Conservation (phyloP, 2,888 invertebrate genomes). For the Entomobrya proxima region DNA sequence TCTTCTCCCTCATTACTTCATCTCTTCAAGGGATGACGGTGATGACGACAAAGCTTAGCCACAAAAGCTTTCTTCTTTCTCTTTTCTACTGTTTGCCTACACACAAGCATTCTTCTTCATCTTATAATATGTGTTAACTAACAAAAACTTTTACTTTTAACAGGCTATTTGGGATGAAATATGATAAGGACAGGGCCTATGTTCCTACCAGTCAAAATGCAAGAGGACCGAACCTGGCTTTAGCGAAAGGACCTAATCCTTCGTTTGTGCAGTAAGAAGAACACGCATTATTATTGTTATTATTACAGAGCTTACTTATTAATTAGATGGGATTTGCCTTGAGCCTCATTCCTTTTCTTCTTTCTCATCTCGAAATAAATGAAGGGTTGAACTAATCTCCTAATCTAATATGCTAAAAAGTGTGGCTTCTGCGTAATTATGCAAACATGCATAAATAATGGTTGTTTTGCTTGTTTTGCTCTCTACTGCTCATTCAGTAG, state of each 20-base stretch:
- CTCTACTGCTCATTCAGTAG: background rate
- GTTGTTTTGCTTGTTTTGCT: background rate
- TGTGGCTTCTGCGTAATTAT: constrained; percentile 13
- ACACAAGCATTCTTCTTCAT: constrained; percentile 1
- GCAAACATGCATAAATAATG: background rate
- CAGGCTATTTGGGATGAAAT: constrained; percentile 73
- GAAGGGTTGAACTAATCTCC: constrained; percentile 33
- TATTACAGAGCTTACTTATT: constrained; percentile 48
- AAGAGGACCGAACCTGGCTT: constrained; percentile 71
- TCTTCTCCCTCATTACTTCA: constrained; percentile 40
- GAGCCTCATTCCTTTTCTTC: constrained; percentile 6
- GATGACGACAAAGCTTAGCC: background rate
- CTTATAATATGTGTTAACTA: constrained; percentile 29
- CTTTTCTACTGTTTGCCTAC: background rate
- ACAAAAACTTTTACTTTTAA: constrained; percentile 46
- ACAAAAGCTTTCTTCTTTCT: constrained; percentile 15
- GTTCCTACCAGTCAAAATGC: constrained; percentile 68
- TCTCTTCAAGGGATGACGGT: background rate
- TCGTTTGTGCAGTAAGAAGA: constrained; percentile 72
- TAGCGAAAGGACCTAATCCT: constrained; percentile 74
- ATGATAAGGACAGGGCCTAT: constrained; percentile 69
- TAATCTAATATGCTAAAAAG: constrained; percentile 48
- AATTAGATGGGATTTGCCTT: constrained; percentile 52
- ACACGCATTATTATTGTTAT: constrained; percentile 23
- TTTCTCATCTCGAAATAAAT: constrained; percentile 22